Percentiles rank a stretch among this genome's conserved stretches.
Conservation (phyloP, 2,888 invertebrate species). For the Patella caerulea region DNA sequence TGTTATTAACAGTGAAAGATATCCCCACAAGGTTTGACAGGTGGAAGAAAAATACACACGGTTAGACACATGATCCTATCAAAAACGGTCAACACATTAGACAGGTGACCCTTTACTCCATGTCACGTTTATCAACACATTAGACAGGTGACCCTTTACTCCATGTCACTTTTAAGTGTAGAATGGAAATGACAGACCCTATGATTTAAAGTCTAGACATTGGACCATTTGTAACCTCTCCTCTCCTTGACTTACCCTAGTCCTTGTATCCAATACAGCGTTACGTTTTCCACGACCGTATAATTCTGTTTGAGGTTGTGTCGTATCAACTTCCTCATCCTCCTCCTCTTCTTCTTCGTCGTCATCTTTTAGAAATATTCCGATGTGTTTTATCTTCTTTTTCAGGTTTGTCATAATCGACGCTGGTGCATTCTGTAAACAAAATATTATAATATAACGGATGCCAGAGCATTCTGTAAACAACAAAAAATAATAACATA, state of each 20-base stretch:
- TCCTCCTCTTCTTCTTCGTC: constrained; percentile 77
- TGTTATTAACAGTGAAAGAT: no score
- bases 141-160: no score
- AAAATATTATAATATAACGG: constrained; percentile 7
- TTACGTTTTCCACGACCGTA: constrained; percentile 85
- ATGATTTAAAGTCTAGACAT: no score
- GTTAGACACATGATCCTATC: no score
- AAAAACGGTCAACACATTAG: no score
- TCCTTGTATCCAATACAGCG: constrained; percentile 92
- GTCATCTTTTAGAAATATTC: constrained; percentile 86
- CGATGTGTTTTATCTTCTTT: constrained; percentile 94
- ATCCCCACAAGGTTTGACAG: no score
- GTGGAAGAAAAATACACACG: no score
- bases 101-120: no score
- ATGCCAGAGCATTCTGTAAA: neutral
- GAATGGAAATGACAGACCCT: no score
- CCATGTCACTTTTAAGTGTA: no score
- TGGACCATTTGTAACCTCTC: no score
- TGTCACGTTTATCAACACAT: no score
- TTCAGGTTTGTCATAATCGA: constrained; percentile 90
- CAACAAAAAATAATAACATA: neutral
- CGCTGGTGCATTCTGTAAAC: constrained; percentile 79
- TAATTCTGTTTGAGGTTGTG: constrained; percentile 74
- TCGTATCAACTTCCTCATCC: constrained; percentile 77
- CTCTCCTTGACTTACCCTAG: constrained; percentile 76